These are phyloP conservation scores for Whitmania pigra DNA, from an alignment of 1,140 invertebrate genomes.

Conservation along the genomic window DNA sequence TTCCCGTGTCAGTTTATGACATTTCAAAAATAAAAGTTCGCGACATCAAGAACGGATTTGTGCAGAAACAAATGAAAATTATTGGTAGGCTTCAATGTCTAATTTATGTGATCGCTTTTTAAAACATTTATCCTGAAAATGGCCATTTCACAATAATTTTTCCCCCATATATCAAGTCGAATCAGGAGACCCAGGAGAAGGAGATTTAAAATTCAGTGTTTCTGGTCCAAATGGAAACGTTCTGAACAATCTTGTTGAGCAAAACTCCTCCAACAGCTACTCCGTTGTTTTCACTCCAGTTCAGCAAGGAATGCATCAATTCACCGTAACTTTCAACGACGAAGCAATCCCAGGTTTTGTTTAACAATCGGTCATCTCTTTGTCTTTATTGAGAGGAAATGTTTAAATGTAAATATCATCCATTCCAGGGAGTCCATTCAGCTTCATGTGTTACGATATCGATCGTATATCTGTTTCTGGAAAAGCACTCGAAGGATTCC, in stretches of 20 bases:
- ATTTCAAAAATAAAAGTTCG: conserved; percentile 12
- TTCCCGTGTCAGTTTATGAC: conserved; percentile 5
- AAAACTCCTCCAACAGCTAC: conserved; percentile 81
- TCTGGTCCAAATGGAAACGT: conserved; percentile 1
- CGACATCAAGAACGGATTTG: conserved; percentile 14
- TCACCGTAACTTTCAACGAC: conserved; percentile 22
- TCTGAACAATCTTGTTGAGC: conserved; percentile 76
- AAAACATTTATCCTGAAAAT: too few relatives aligned
- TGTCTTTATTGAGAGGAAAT: too few relatives aligned
- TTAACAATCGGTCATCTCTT: too few relatives aligned
- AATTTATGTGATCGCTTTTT: conserved; percentile 47
- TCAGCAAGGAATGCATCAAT: conserved; percentile 22
- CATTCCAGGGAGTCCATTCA: conserved; percentile 1
- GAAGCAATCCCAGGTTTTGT: conserved; percentile 20
- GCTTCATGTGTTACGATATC: background rate
- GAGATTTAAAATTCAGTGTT: conserved; percentile 13
- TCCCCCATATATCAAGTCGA: background rate
- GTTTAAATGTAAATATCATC: too few relatives aligned
- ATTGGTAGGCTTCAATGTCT: conserved; percentile 41
- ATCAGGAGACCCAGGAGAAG: conserved; percentile 12
- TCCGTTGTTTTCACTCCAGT: conserved; percentile 50
- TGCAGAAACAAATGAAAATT: conserved; percentile 5
- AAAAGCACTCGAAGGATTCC: background rate
- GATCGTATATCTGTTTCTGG: background rate
- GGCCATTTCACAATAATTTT: background rate